Base-by-base conservation (phyloP, 2,113 vertebrate genomes). In the Aleadryas rufinucha region DNA sequence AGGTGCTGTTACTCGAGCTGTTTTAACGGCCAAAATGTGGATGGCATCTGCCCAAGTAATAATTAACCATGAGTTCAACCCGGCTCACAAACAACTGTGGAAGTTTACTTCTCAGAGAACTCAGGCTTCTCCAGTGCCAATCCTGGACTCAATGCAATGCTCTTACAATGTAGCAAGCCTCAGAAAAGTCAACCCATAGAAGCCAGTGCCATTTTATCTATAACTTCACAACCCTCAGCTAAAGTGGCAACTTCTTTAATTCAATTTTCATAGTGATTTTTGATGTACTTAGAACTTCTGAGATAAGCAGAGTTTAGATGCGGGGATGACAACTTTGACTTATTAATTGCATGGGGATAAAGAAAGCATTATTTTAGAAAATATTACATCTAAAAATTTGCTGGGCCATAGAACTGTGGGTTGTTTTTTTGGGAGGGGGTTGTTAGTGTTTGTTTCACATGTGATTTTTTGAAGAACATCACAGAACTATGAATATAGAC, bases 371-470 rank as follows among this genome's bases (percentile, higher is more conserved):
- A 13, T 54, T 72, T 86, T 78, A 22, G 33, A 56, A 74, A 87
- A 60, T n/a, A 28, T 0, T 68, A 7, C 26, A 33, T 59, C 18
- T 52, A 16, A 88, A 93, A 70, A 26, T 7, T 90, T 76, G 13
- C 33, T 66, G 31, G 35, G 4, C 12, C 57, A 4, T 24, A 41
- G 27, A 83, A 47, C 2, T 52, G 14, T 5, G 16, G 14, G 15
- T 35, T 59, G 16, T 28, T 1, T 1, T 18, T 68, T 56, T 3
- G 5, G 2, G 12, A 8, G 5, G 8, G 13, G 2, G 1, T 30
- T 69, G 41, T 69, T 59, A 35, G 6, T 28, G 20, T 37, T 54
- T 86, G 24, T 8, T 70, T 87, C 19, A 45, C 2, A 14, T 7
- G 1, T 45, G 7, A 14, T 31, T 68, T 79, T 93, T 83, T 41